Percentiles rank a stretch among this genome's conserved stretches.
These are phyloP conservation scores for Syngnathus acus DNA, from an alignment of 2,797 vertebrate genomes.

Conservation along the genomic window DNA sequence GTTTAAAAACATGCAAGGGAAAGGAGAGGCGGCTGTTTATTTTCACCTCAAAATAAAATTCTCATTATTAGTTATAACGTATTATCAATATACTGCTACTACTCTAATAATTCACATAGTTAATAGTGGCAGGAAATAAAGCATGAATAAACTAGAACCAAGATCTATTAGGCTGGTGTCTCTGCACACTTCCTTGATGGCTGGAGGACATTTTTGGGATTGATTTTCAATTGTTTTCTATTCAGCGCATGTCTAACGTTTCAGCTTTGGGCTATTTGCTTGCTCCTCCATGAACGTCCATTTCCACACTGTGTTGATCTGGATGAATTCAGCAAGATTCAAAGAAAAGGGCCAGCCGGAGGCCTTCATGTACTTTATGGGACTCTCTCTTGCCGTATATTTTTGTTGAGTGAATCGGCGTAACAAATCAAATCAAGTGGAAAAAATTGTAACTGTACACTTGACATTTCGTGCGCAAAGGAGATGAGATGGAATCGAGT, in stretches of 20 bases:
- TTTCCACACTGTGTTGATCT: slow-evolving; percentile 12
- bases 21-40: too few relatives aligned
- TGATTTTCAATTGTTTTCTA: slow-evolving; percentile 17
- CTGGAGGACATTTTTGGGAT: slow-evolving; percentile 2
- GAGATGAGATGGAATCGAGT: not conserved
- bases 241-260: slow-evolving; percentile 35
- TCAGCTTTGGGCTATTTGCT: slow-evolving; percentile 18
- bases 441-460: not conserved
- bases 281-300: slow-evolving; percentile 21
- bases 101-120: not conserved
- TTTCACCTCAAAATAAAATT: too few relatives aligned
- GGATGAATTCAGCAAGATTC: slow-evolving; percentile 31
- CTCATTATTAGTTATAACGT: too few relatives aligned
- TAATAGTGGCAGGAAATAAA: not conserved
- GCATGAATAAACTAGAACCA: not conserved
- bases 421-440: not conserved
- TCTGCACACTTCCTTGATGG: not conserved
- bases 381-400: not conserved
- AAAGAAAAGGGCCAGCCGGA: slow-evolving; percentile 28
- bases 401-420: not conserved
- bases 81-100: too few relatives aligned
- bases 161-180: not conserved
- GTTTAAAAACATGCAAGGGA: too few relatives aligned
- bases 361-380: slow-evolving; percentile 8
- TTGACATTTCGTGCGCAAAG: not conserved